A percentile compares a stretch with the other conserved stretches of the same genome.
Conservation (phyloP, 2,113 vertebrate species). For the Tachysurus fulvidraco region DNA sequence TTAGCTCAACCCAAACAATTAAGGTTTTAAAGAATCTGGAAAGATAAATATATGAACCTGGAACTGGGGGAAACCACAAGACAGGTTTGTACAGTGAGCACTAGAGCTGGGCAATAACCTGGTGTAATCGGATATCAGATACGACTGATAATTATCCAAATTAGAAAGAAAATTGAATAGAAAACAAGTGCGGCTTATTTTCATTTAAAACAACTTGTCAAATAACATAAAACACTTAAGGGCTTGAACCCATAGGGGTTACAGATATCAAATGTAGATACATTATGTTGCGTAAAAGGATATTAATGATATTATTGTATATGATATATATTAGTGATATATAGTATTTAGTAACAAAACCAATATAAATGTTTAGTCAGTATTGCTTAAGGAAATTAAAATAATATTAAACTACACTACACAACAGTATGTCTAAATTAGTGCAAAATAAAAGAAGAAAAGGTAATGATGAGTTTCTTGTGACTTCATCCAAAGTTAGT, state of each 20-base stretch:
- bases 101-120: not conserved
- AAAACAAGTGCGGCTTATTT: not conserved
- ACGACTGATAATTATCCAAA: not conserved
- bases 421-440: too few relatives aligned
- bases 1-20: not conserved
- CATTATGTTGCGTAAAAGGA: not conserved
- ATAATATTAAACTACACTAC: too few relatives aligned
- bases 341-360: not conserved
- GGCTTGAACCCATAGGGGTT: not conserved
- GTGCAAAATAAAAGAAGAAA: not conserved
- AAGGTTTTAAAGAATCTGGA: not conserved
- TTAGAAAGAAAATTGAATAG: not conserved
- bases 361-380: not conserved
- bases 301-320: not conserved
- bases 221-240: not conserved
- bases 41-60: not conserved
- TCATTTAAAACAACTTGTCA: not conserved
- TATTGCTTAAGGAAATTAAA: too few relatives aligned
- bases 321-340: too few relatives aligned
- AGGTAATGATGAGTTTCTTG: not conserved
- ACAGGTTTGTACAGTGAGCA: not conserved
- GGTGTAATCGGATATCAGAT: too few relatives aligned
- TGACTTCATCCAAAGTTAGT: not conserved
- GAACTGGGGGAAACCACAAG: constrained; percentile 4
- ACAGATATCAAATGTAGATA: not conserved